phyloP scores from a whole-genome alignment of 2,113 vertebrate genomes.

The Corythoichthys intestinalis region DNA sequence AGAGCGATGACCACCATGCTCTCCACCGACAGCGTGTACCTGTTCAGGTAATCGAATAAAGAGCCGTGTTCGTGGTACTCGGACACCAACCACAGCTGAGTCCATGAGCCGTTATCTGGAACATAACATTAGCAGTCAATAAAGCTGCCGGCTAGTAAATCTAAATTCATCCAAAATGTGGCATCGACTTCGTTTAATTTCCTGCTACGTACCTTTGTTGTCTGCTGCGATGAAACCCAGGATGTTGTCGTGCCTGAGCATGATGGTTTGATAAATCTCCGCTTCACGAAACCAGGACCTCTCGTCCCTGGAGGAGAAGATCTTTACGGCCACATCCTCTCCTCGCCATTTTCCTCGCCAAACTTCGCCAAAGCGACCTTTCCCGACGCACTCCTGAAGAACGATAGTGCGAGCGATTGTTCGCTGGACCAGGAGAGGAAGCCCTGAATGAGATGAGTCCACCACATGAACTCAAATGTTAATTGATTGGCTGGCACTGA shows the following conservation, averaged over 20 bases:
- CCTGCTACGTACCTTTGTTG: conserved; percentile 83
- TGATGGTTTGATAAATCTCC: conserved; percentile 95
- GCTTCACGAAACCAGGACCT: conserved; percentile 96
- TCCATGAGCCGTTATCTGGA: conserved; percentile 94
- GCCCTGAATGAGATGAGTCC: conserved; percentile 65
- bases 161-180: neutral
- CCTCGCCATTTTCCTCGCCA: conserved; percentile 96
- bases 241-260: conserved; percentile 95
- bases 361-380: conserved; percentile 92
- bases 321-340: conserved; percentile 96
- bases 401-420: conserved; percentile 94
- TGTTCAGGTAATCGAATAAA: conserved; percentile 92
- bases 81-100: conserved; percentile 97
- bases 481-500: no score
- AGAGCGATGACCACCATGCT: conserved; percentile 82
- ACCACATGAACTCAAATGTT: no score
- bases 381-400: conserved; percentile 92
- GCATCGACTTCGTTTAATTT: neutral
- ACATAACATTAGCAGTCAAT: conserved; percentile 7
- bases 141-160: neutral
- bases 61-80: conserved; percentile 97
- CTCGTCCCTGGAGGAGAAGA: conserved; percentile 95
- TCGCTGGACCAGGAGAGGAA: conserved; percentile 91
- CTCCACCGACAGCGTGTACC: conserved; percentile 81
- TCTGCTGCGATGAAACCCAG: conserved; percentile 97